Conservation (phyloP, 2,888 invertebrate genomes). For the Serrognathus titanus region DNA sequence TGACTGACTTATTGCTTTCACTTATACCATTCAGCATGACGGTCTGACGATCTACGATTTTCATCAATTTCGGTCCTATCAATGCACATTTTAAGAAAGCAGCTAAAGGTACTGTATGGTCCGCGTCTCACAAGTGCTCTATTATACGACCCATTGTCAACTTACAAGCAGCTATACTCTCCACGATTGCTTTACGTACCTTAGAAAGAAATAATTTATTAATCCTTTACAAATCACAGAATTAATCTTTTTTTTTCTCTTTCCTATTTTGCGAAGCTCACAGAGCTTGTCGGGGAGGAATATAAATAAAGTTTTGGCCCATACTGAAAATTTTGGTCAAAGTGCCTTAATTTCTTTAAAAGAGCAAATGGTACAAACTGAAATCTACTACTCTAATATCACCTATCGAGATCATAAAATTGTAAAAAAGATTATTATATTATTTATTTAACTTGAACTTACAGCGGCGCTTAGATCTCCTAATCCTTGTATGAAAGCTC, state of each 20-base stretch:
- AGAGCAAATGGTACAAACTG: too few relatives aligned
- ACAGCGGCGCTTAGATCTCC: conserved; percentile 66
- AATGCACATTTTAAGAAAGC: conserved; percentile 47
- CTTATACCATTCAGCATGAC: conserved; percentile 55
- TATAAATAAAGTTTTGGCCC: too few relatives aligned
- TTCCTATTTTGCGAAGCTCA: too few relatives aligned
- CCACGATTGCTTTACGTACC: conserved; percentile 61
- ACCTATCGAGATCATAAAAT: too few relatives aligned
- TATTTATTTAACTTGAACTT: conserved; percentile 7
- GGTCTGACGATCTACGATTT: conserved; percentile 54
- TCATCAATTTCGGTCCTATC: conserved; percentile 48
- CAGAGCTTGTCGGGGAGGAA: too few relatives aligned
- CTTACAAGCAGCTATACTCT: conserved; percentile 69
- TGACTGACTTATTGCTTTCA: conserved; percentile 47
- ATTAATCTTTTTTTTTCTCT: too few relatives aligned
- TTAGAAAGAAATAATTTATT: conserved; percentile 16
- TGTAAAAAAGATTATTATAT: too few relatives aligned
- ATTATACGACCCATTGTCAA: conserved; percentile 68
- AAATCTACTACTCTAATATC: too few relatives aligned
- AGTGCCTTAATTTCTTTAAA: too few relatives aligned
- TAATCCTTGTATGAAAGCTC: conserved; percentile 67
- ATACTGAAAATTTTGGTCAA: too few relatives aligned
- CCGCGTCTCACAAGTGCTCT: conserved; percentile 71
- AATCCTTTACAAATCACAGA: too few relatives aligned
- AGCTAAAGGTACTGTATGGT: conserved; percentile 67